Percentiles rank a stretch among this genome's conserved stretches.
phyloP scores from a whole-genome alignment of 2,888 invertebrate species.

The Hermodice carunculata region DNA sequence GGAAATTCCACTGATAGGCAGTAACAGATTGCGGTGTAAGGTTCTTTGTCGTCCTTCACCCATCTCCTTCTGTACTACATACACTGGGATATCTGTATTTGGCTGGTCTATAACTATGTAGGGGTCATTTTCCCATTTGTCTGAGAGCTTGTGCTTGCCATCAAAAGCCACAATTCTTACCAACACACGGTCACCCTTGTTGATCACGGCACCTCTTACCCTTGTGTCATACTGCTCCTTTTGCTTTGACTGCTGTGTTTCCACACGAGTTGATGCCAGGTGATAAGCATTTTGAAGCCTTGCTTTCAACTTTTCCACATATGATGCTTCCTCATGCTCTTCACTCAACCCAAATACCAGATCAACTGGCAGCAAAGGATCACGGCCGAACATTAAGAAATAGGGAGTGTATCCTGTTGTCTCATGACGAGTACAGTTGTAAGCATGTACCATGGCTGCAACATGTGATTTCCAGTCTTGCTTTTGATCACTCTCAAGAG shows the following conservation, averaged over 20 bases:
- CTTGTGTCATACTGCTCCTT: conserved; percentile 21
- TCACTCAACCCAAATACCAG: conserved; percentile 1
- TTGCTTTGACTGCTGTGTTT: background rate
- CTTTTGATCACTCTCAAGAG: conserved; percentile 26
- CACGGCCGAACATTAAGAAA: conserved; percentile 32
- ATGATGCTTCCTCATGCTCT: too few species aligned
- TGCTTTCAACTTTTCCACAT: too few species aligned
- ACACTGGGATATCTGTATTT: too few species aligned
- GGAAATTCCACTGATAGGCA: too few species aligned
- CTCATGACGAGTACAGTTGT: conserved; percentile 31
- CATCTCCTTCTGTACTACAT: too few species aligned
- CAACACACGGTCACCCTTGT: conserved; percentile 24
- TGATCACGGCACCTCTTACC: conserved; percentile 17
- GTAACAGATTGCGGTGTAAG: too few species aligned
- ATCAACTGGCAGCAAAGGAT: conserved; percentile 18
- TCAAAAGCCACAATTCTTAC: conserved; percentile 20
- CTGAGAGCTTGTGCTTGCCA: conserved; percentile 29
- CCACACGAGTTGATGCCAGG: too few species aligned
- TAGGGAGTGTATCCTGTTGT: conserved; percentile 20
- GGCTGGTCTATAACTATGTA: too few species aligned
- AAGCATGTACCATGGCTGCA: conserved; percentile 22
- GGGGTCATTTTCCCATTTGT: conserved; percentile 21
- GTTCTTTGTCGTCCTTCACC: too few species aligned
- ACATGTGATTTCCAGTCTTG: conserved; percentile 24
- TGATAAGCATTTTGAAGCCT: too few species aligned